A percentile compares a stretch with the other conserved stretches of the same genome.
Evolutionary conservation across 2,888 invertebrate species (phyloP).

Genomic region (Drosophila quinaria): DNA sequence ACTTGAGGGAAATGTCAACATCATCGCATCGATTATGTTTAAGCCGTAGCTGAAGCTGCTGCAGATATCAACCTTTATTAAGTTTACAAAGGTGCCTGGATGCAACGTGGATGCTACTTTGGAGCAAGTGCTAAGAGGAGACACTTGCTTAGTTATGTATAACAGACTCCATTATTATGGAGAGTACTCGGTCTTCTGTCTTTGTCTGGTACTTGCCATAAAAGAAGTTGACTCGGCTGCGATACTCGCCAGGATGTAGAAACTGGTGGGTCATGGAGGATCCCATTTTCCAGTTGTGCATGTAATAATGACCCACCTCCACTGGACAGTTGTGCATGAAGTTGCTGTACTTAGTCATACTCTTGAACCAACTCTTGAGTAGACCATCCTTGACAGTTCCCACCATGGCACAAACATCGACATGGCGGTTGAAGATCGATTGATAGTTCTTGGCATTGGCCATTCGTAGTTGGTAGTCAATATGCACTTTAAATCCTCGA

Average conservation of each 20-base stretch:
- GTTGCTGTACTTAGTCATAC: conserved; percentile 58
- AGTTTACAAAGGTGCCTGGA: conserved; percentile 13
- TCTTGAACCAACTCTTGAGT: conserved; percentile 64
- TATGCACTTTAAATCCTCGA: conserved; percentile 46
- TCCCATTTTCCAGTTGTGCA: conserved; percentile 63
- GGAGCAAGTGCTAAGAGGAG: background rate
- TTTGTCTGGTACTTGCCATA: conserved; percentile 49
- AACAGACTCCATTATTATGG: conserved; percentile 26
- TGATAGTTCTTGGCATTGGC: conserved; percentile 66
- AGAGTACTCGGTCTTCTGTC: conserved; percentile 27
- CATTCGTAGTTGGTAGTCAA: conserved; percentile 62
- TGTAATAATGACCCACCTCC: conserved; percentile 57
- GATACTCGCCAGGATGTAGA: conserved; percentile 44
- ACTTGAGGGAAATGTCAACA: conserved; percentile 60
- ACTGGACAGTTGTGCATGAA: conserved; percentile 72
- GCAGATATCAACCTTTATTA: conserved; percentile 34
- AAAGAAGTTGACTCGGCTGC: conserved; percentile 35
- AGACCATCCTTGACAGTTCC: conserved; percentile 55
- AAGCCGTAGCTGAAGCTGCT: conserved; percentile 24
- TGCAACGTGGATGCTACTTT: background rate
- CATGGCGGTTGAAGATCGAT: conserved; percentile 50
- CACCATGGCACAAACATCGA: conserved; percentile 56
- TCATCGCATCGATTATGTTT: conserved; percentile 67
- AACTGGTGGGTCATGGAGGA: conserved; percentile 41
- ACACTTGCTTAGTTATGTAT: conserved; percentile 26